phyloP scores from a whole-genome alignment of 2,797 vertebrate genomes.

The Thaleichthys pacificus region DNA sequence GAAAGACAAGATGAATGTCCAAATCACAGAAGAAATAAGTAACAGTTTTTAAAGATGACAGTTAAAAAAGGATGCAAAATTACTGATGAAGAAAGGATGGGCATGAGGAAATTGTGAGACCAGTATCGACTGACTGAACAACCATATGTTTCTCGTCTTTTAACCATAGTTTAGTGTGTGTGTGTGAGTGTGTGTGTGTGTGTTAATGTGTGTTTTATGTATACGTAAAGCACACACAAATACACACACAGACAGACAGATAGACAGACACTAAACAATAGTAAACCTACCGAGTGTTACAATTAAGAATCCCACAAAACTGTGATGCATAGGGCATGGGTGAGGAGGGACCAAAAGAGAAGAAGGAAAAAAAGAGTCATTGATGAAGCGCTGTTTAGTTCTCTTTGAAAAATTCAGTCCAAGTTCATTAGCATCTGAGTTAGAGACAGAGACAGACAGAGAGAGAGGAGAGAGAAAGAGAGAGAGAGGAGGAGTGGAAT shows the following conservation, averaged over 20 bases:
- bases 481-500: slow-evolving; percentile 36
- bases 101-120: slow-evolving; percentile 47
- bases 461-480: slow-evolving; percentile 39
- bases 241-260: slow-evolving; percentile 79
- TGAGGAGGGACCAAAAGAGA: slow-evolving; percentile 70
- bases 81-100: slow-evolving; percentile 41
- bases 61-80: slow-evolving; percentile 57
- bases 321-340: slow-evolving; percentile 77
- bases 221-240: slow-evolving; percentile 81
- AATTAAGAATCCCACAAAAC: slow-evolving; percentile 80
- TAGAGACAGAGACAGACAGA: slow-evolving; percentile 57
- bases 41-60: slow-evolving; percentile 48
- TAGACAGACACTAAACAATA: slow-evolving; percentile 81
- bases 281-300: slow-evolving; percentile 84
- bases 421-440: slow-evolving; percentile 72
- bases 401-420: slow-evolving; percentile 73
- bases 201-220: slow-evolving; percentile 76
- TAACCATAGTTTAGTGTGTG: slow-evolving; percentile 63
- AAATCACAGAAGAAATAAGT: slow-evolving; percentile 25
- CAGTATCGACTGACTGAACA: slow-evolving; percentile 47
- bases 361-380: slow-evolving; percentile 65
- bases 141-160: slow-evolving; percentile 34
- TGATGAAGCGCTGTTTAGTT: slow-evolving; percentile 60
- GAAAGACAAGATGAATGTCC: slow-evolving; percentile 22
- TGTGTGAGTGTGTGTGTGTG: slow-evolving; percentile 71